A percentile compares a stretch with the other conserved stretches of the same genome.
These are phyloP conservation scores for Castor canadensis DNA, from an alignment of 2,113 vertebrate genomes.

Conservation along the genomic window DNA sequence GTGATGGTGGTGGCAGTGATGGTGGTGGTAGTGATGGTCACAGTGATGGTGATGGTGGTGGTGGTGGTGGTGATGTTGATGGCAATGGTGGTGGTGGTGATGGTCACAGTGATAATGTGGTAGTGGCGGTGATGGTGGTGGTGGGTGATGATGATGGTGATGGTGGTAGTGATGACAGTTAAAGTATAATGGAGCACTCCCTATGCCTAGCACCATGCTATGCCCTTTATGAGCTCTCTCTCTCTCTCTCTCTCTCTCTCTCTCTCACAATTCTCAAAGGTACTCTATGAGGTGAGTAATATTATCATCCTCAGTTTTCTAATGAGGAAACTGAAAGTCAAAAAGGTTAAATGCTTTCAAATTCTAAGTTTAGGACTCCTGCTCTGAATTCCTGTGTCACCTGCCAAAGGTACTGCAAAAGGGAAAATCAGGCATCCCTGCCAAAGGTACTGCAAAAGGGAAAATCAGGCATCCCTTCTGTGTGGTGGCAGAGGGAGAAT, in stretches of 20 bases:
- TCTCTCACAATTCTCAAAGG: neutral
- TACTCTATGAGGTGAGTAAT: neutral
- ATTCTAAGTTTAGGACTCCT: neutral
- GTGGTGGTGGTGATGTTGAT: rapidly evolving
- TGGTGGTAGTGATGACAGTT: rapidly evolving
- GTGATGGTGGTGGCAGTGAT: rapidly evolving
- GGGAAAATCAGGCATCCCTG: neutral
- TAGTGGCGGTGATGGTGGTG: rapidly evolving
- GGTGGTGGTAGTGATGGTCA: rapidly evolving
- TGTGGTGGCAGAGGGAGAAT: neutral
- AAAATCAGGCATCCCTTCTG: neutral
- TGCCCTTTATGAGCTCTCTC: neutral
- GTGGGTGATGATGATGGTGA: neutral
- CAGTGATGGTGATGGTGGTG: rapidly evolving
- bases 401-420: neutral
- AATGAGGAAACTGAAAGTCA: neutral
- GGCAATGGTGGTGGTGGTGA: rapidly evolving
- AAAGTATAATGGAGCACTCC: neutral
- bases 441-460: neutral
- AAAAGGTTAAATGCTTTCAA: neutral
- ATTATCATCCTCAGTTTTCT: neutral
- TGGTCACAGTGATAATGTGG: no score
- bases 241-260: neutral
- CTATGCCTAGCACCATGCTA: neutral
- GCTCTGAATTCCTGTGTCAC: no score